Evolutionary conservation across 2,797 vertebrate genomes (phyloP).

Genomic region (Chiloscyllium punctatum): DNA sequence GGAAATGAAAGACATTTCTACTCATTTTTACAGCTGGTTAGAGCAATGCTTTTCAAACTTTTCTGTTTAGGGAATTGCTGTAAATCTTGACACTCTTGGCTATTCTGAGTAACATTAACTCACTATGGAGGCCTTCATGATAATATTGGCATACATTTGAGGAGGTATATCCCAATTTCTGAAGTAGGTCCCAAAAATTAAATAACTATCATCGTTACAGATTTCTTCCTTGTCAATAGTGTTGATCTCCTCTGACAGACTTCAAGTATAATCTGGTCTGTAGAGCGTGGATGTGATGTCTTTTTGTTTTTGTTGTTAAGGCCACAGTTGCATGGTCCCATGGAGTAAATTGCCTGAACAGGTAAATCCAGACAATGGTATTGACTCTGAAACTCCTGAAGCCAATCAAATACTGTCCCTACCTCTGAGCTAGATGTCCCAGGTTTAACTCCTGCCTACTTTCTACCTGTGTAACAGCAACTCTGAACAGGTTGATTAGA

Average conservation of each 20-base stretch:
- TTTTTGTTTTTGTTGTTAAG: not conserved
- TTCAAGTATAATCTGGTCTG: not conserved
- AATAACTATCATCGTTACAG: not conserved
- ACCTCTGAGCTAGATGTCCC: no score
- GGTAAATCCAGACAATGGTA: not conserved
- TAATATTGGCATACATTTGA: not conserved
- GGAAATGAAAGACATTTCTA: not conserved
- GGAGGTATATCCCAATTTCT: not conserved
- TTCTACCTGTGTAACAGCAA: no score
- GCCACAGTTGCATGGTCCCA: not conserved
- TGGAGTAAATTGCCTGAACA: not conserved
- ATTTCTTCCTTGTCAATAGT: not conserved
- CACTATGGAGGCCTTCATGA: not conserved
- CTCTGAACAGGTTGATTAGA: no score
- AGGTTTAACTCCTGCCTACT: no score
- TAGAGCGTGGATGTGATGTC: no score
- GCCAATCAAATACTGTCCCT: not conserved
- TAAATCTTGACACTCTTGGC: not conserved
- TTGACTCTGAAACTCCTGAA: not conserved
- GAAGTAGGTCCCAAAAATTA: not conserved
- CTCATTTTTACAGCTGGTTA: not conserved
- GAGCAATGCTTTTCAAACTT: not conserved
- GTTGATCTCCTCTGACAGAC: not conserved
- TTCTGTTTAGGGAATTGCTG: not conserved
- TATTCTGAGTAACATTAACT: not conserved